Base-by-base conservation (phyloP, 2,113 vertebrate genomes). In the Lamprotornis superbus region DNA sequence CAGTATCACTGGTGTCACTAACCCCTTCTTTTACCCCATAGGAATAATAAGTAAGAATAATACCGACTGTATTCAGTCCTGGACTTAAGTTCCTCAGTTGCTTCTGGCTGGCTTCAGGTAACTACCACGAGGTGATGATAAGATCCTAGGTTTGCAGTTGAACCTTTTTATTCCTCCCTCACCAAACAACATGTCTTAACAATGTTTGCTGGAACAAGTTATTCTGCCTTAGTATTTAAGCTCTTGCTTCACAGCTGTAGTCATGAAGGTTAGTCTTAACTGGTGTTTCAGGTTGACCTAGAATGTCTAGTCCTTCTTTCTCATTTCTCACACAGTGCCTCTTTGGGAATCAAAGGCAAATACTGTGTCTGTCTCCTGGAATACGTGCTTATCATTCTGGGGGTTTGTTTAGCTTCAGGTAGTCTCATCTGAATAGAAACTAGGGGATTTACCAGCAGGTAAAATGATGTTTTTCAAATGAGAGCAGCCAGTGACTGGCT, bases 191-290 rank as follows among this genome's bases (percentile, higher is more conserved):
- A 64, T 87, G 91, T 79, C 89, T 79, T 85, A 85, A 91, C 93
- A 95, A 33, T n/a, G 77, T 76, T 79, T 33, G 7, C 49, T 87
- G 74, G 74, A 82, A 69, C 89, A 57, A 91, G 93, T 95, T 94
- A 35, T 79, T 91, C 91, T 91, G 65, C 89, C 61, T 78, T 61
- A 85, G 47, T 94, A 87, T 35, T 82, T 61, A 57, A 10, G 46
- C 50, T 95, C 57, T 96, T 96, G 87, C 94, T 61, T 93, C 91
- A 96, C 23, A 76, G 70, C n/a, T 75, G 31, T 69, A 91, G 61
- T 97, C 77, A 95, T 70, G 73, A 78, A 46, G 77, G 12, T 65
- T 83, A 55, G 64, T 37, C 22, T 37, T 78, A 82, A 79, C 93
- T 87, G 74, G 94, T 93, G 83, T 76, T 95, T 94, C 96, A 76